phyloP scores from a whole-genome alignment of 1,140 invertebrate genomes.

The Rhynchophorus ferrugineus region DNA sequence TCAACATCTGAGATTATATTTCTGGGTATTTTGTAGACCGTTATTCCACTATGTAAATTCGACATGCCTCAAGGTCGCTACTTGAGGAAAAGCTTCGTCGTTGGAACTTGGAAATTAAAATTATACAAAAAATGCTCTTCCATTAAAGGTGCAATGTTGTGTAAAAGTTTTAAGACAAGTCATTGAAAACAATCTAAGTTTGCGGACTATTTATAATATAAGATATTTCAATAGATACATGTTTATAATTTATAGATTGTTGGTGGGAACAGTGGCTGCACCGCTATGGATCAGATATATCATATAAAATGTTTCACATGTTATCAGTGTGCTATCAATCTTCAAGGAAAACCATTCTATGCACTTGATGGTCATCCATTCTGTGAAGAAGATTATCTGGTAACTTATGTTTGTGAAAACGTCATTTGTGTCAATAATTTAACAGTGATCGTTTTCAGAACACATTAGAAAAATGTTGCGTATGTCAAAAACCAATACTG shows the following conservation, averaged over 20 bases:
- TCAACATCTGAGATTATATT: too few relatives aligned
- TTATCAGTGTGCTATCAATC: conserved; percentile 73
- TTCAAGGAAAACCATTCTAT: conserved; percentile 95
- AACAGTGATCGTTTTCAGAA: conserved; percentile 48
- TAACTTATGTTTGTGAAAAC: conserved; percentile 38
- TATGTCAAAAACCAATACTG: conserved; percentile 89
- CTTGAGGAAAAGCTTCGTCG: too few relatives aligned
- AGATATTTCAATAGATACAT: too few relatives aligned
- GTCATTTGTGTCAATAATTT: background rate
- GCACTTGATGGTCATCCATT: conserved; percentile 87
- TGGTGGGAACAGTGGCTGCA: conserved; percentile 88
- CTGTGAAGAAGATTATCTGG: conserved; percentile 89
- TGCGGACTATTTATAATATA: too few relatives aligned
- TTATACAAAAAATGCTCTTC: too few relatives aligned
- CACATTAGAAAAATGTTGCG: conserved; percentile 93
- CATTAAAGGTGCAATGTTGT: too few relatives aligned
- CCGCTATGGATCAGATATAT: conserved; percentile 93
- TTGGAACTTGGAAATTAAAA: too few relatives aligned
- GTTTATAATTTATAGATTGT: conserved; percentile 60
- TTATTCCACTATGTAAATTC: too few relatives aligned
- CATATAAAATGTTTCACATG: conserved; percentile 95
- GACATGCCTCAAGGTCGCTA: too few relatives aligned
- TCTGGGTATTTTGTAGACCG: too few relatives aligned
- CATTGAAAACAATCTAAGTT: too few relatives aligned
- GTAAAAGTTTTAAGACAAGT: too few relatives aligned